Percentiles rank a stretch among this genome's conserved stretches.
phyloP scores from a whole-genome alignment of 2,797 vertebrate species.

The Chelon labrosus region DNA sequence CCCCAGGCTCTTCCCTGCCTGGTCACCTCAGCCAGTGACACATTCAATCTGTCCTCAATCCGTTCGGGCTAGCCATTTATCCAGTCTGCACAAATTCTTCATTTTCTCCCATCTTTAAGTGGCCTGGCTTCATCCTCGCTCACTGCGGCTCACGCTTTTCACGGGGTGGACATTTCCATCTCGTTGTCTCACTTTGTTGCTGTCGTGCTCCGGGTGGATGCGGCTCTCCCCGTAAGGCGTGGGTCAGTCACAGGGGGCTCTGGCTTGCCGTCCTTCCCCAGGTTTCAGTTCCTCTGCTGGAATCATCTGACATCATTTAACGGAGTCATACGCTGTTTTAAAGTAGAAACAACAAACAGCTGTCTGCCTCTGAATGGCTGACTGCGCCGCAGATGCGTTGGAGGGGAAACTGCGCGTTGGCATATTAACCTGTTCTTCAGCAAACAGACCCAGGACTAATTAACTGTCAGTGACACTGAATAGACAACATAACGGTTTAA shows the following conservation, averaged over 20 bases:
- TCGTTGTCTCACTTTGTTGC: constrained; percentile 9
- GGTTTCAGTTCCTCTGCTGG: neutral
- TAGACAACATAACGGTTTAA: constrained; percentile 35
- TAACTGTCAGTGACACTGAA: constrained; percentile 37
- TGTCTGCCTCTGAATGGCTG: constrained; percentile 6
- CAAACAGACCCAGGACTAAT: constrained; percentile 28
- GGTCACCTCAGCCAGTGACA: constrained; percentile 35
- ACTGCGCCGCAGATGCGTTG: neutral
- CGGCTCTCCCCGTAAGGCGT: neutral
- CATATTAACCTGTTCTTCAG: no score
- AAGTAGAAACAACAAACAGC: constrained; percentile 2
- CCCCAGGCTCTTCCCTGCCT: constrained; percentile 21
- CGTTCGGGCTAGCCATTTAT: constrained; percentile 31
- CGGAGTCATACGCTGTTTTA: constrained; percentile 2
- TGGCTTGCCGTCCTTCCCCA: neutral
- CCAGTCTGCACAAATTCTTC: constrained; percentile 50
- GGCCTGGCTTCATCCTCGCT: neutral
- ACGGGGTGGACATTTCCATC: neutral
- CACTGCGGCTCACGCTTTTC: neutral
- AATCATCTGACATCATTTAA: constrained; percentile 6
- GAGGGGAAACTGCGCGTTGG: neutral
- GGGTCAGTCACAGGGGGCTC: neutral
- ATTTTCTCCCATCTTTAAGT: constrained; percentile 15
- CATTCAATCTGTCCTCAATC: constrained; percentile 38
- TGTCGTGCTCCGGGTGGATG: neutral